A percentile compares a stretch with the other conserved stretches of the same genome.
These are phyloP conservation scores for Spea bombifrons DNA, from an alignment of 2,113 vertebrate species.

Conservation along the genomic window DNA sequence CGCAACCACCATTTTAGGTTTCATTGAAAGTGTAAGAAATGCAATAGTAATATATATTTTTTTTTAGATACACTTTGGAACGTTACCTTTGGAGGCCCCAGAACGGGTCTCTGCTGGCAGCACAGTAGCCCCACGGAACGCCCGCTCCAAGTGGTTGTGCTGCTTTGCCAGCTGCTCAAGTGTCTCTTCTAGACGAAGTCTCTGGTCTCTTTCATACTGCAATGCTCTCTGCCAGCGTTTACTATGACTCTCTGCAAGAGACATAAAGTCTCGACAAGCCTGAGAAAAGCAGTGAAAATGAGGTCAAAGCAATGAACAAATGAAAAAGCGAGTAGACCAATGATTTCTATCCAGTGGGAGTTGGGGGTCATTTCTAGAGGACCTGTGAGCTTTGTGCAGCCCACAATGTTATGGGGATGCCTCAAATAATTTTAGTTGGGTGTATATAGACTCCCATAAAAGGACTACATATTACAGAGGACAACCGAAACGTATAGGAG, in stretches of 20 bases:
- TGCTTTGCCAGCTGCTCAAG: constrained; percentile 95
- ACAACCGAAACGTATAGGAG: too few relatives aligned
- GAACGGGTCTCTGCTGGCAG: constrained; percentile 62
- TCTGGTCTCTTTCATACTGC: constrained; percentile 87
- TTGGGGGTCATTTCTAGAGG: too few relatives aligned
- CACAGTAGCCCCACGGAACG: constrained; percentile 87
- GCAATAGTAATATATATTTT: too few relatives aligned
- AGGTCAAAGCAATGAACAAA: background rate
- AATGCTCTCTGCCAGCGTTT: constrained; percentile 94
- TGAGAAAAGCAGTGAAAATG: constrained; percentile 42
- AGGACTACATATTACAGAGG: too few relatives aligned
- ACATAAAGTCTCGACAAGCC: constrained; percentile 90
- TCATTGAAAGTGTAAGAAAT: background rate
- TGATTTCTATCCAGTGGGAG: too few relatives aligned
- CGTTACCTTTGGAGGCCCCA: constrained; percentile 71
- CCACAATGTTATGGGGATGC: too few relatives aligned
- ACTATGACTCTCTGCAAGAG: constrained; percentile 86
- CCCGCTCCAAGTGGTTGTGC: constrained; percentile 93
- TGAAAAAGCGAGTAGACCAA: background rate
- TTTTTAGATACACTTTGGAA: background rate
- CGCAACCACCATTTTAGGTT: background rate
- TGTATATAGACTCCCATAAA: too few relatives aligned
- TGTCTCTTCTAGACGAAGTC: constrained; percentile 90
- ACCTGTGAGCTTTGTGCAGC: too few relatives aligned
- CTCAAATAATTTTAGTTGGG: too few relatives aligned